phyloP scores from a whole-genome alignment of 2,797 vertebrate genomes.

The Enteromius paludinosus region DNA sequence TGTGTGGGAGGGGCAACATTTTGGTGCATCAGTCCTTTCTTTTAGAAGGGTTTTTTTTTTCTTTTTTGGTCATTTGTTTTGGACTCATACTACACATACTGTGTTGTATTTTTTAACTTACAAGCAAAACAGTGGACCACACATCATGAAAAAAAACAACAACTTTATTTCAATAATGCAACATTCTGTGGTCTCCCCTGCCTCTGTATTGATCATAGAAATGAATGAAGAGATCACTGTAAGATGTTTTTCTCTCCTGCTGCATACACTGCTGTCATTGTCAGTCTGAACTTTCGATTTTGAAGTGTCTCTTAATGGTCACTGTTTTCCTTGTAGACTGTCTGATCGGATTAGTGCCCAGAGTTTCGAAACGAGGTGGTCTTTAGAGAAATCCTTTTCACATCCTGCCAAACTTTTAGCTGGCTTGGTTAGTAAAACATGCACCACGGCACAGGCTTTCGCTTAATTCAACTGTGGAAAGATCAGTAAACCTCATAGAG shows the following conservation, averaged over 20 bases:
- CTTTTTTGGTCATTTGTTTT: not conserved
- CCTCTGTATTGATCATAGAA: not conserved
- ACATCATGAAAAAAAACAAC: not conserved
- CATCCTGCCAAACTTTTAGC: not conserved
- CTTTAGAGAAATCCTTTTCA: constrained; percentile 16
- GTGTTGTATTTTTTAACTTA: not conserved
- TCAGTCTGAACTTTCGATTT: not conserved
- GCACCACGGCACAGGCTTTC: not conserved
- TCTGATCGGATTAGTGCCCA: not conserved
- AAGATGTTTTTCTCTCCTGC: not conserved
- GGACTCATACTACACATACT: too few species aligned
- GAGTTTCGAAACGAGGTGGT: constrained; percentile 7
- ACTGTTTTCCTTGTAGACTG: not conserved
- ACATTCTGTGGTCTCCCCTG: not conserved
- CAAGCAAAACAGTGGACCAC: not conserved
- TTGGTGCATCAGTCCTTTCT: not conserved
- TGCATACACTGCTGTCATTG: constrained; percentile 15
- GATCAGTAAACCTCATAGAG: not conserved
- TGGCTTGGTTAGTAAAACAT: not conserved
- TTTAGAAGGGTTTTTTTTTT: not conserved
- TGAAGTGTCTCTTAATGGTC: not conserved
- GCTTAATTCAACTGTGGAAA: not conserved
- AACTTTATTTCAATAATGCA: not conserved
- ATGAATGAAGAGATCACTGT: not conserved
- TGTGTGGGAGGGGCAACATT: not conserved